Evolutionary conservation across 92 coral and sea anemone species (phyloP).

Genomic region (Umimayanthus kanabou): DNA sequence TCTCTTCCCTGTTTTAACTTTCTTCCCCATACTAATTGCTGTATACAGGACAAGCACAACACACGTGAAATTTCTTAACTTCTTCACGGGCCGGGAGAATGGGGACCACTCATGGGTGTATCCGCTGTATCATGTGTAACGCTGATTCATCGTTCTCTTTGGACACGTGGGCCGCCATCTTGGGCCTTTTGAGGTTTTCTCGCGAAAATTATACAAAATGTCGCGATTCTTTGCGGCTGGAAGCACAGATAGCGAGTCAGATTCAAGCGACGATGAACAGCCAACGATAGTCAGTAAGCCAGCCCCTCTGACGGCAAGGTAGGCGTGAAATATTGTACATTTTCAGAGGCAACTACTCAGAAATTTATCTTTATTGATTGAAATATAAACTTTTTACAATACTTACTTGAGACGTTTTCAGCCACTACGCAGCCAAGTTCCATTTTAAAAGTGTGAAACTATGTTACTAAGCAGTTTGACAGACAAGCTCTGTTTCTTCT

Average conservation of each 20-base stretch:
- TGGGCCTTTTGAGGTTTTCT: constrained; percentile 42
- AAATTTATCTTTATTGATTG: too few relatives aligned
- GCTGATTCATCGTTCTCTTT: constrained; percentile 31
- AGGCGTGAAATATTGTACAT: neutral
- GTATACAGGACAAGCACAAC: neutral
- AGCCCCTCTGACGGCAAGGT: constrained; percentile 84
- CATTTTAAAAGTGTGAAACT: too few relatives aligned
- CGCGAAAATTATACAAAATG: constrained; percentile 53
- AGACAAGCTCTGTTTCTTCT: neutral
- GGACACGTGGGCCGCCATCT: constrained; percentile 90
- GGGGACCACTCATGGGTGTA: constrained; percentile 19
- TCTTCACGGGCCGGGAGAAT: constrained; percentile 34
- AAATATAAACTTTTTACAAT: too few relatives aligned
- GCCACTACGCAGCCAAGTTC: neutral
- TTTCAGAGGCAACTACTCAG: neutral
- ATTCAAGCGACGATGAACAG: constrained; percentile 83
- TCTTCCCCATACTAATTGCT: constrained; percentile 76
- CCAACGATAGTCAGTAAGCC: constrained; percentile 72
- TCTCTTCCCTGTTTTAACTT: constrained; percentile 87
- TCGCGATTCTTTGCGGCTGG: constrained; percentile 93
- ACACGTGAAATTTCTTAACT: constrained; percentile 24
- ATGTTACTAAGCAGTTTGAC: neutral
- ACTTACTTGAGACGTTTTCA: neutral
- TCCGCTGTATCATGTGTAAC: constrained; percentile 31
- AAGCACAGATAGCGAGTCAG: constrained; percentile 91